phyloP scores from a whole-genome alignment of 2,113 vertebrate genomes.

The Conger conger region DNA sequence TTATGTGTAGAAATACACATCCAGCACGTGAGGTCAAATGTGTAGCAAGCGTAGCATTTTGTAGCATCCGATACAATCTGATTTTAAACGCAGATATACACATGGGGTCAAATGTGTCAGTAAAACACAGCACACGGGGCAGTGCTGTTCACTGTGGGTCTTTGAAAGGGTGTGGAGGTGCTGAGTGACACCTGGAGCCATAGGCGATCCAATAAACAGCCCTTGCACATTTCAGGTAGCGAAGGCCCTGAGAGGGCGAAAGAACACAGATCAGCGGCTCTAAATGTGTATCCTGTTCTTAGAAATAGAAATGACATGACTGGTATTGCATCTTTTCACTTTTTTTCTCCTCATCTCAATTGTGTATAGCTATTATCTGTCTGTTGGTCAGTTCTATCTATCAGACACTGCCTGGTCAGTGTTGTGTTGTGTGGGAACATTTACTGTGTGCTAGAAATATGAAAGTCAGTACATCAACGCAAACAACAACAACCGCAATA shows the following conservation, averaged over 20 bases:
- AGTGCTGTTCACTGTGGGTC: background rate
- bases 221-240: background rate
- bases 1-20: background rate
- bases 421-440: background rate
- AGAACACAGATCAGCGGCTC: background rate
- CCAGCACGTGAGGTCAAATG: background rate
- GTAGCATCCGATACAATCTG: background rate
- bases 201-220: background rate
- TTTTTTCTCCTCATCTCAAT: too few relatives aligned
- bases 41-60: too few relatives aligned
- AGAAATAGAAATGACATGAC: background rate
- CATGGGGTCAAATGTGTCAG: background rate
- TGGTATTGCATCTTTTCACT: background rate
- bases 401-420: background rate
- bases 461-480: constrained; percentile 21
- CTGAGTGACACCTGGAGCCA: background rate
- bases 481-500: constrained; percentile 5
- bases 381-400: too few relatives aligned
- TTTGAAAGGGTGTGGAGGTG: background rate
- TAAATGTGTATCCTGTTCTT: background rate
- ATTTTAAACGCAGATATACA: background rate
- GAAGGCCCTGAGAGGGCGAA: background rate
- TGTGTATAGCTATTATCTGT: too few relatives aligned
- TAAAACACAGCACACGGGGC: background rate
- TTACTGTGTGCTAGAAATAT: constrained; percentile 22